Conservation (phyloP, 23 tunicate genomes). For the Ciona savignyi region DNA sequence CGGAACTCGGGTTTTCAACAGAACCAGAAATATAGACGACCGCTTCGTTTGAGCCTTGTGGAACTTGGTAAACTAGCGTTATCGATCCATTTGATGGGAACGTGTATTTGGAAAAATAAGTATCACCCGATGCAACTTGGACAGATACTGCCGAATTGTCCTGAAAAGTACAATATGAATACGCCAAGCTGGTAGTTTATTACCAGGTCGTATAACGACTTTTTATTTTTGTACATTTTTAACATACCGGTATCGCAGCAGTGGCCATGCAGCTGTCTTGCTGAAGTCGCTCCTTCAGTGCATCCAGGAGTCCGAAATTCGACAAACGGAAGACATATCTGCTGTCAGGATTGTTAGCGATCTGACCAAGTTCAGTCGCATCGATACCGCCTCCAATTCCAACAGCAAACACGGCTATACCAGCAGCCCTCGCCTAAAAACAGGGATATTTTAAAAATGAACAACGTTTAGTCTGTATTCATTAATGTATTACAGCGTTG, state of each 20-base stretch:
- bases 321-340: neutral
- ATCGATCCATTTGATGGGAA: conserved; percentile 7
- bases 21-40: conserved; percentile 7
- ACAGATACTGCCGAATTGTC: conserved; percentile 6
- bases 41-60: neutral
- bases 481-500: conserved; percentile 1
- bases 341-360: conserved; percentile 6
- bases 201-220: neutral
- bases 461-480: no score
- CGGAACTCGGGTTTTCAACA: conserved; percentile 6
- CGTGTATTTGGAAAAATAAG: neutral
- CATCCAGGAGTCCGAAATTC: conserved; percentile 3
- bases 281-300: neutral
- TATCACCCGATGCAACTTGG: neutral
- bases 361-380: conserved; percentile 6
- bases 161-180: neutral
- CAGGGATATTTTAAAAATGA: neutral
- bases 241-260: conserved; percentile 11
- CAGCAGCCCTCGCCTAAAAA: conserved; percentile 5
- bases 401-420: conserved; percentile 23
- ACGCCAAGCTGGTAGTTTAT: neutral
- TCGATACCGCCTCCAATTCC: conserved; percentile 28
- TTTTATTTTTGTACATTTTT: neutral
- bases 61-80: neutral
- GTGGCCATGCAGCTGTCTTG: conserved; percentile 3